These are phyloP conservation scores for Sipha flava DNA, from an alignment of 1,140 invertebrate genomes.

Conservation along the genomic window DNA sequence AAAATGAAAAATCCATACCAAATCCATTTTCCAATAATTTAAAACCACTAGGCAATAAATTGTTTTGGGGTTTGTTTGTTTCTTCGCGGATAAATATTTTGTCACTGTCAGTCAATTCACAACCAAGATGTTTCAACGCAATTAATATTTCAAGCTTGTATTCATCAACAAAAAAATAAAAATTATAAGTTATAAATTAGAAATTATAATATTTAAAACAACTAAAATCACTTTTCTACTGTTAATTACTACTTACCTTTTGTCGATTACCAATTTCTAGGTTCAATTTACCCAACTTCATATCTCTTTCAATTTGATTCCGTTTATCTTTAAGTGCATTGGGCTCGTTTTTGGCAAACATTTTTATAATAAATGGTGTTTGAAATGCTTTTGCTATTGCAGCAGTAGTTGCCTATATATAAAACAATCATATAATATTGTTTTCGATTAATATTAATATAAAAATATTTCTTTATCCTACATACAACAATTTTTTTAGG, in stretches of 20 bases:
- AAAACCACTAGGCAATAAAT: neutral
- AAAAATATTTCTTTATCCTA: too few relatives aligned
- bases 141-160: conserved; percentile 26
- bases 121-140: conserved; percentile 1
- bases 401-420: conserved; percentile 60
- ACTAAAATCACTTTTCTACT: too few relatives aligned
- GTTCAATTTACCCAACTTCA: conserved; percentile 47
- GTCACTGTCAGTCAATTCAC: neutral
- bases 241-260: neutral
- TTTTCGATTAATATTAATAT: too few relatives aligned
- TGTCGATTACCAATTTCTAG: neutral
- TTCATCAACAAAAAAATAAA: neutral
- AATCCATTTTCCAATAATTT: conserved; percentile 8
- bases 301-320: conserved; percentile 49
- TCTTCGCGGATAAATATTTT: neutral
- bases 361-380: conserved; percentile 65
- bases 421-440: neutral
- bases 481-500: too few relatives aligned
- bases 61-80: neutral
- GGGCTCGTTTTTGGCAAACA: conserved; percentile 71
- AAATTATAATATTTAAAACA: too few relatives aligned
- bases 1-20: neutral
- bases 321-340: conserved; percentile 56
- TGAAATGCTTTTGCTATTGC: conserved; percentile 68
- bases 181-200: too few relatives aligned